phyloP scores from a whole-genome alignment of 2,888 invertebrate species.

The Chymomyza amoena region DNA sequence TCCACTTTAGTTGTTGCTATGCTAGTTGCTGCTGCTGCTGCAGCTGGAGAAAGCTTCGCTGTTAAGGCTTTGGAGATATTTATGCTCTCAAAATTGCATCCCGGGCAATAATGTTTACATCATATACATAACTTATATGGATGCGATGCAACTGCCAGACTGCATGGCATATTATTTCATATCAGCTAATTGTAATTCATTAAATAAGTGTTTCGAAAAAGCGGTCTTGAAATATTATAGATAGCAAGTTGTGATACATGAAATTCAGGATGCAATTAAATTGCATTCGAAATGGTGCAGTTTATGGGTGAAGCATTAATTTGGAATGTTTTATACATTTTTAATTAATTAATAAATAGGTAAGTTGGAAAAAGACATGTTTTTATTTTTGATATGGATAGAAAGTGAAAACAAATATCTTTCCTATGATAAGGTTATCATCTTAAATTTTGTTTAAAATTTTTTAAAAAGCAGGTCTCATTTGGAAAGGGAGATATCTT shows the following conservation, averaged over 20 bases:
- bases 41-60: background rate
- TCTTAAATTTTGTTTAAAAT: no score
- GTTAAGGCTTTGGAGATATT: slow-evolving; percentile 7
- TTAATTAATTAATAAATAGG: no score
- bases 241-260: background rate
- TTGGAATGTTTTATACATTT: no score
- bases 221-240: background rate
- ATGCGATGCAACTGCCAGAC: background rate
- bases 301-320: no score
- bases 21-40: slow-evolving; percentile 27
- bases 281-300: no score
- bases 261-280: background rate
- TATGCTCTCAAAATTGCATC: background rate
- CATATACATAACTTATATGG: background rate
- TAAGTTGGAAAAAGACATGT: no score
- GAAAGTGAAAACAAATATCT: no score
- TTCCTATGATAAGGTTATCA: no score
- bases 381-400: no score
- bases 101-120: background rate
- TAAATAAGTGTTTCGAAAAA: background rate
- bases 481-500: no score
- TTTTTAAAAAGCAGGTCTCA: no score
- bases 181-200: background rate
- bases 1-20: slow-evolving; percentile 28
- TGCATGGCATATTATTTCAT: no score